Base-by-base conservation (phyloP, 2,113 vertebrate species). In the Furnarius figulus region DNA sequence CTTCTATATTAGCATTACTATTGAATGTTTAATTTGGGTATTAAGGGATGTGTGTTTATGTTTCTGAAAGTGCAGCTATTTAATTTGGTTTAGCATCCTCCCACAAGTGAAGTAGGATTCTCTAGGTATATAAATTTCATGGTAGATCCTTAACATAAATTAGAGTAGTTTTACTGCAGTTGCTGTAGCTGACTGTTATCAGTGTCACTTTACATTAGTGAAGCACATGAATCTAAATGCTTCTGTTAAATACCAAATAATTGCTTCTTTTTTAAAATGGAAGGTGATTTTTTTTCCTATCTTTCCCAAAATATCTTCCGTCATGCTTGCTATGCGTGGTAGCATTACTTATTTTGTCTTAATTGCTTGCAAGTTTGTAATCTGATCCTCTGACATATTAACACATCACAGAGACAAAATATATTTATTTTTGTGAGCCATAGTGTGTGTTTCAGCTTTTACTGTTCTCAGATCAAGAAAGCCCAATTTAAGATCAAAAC, bases 401-500 rank as follows among this genome's bases (percentile, higher is more conserved):
- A 58, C 42, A 27, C 7, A 52, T 35, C 16, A 62, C 10, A 82
- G 62, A 55, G 9, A 59, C 8, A 76, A 68, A 42, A 76, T 30
- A 11, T 40, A 27, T 58, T 87, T 85, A n/a, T 62, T 93, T 92
- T 73, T 86, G 68, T 67, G 83, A 84, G 68, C 33, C 22, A 23
- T 21, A 63, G 17, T 12, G 11, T 50, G 28, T 62, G 28, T 62
- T 73, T 82, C 30, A 49, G 33, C 11, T 88, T 66, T 86, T 78
- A 52, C 21, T 58, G 37, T 80, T 83, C 9, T 90, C 21, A 49
- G 47, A 63, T 55, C 30, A 73, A 18, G 12, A 76, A 86, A 87
- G 28, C n/a, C 71, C 78, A 81, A 56, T 82, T 91, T 90, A 89
- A 68, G n/a, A 90, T 56, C 23, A 76, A 91, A 97, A 81, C 11